Base-by-base conservation (phyloP, 2,888 invertebrate genomes). In the Digitonthophagus gazella region DNA sequence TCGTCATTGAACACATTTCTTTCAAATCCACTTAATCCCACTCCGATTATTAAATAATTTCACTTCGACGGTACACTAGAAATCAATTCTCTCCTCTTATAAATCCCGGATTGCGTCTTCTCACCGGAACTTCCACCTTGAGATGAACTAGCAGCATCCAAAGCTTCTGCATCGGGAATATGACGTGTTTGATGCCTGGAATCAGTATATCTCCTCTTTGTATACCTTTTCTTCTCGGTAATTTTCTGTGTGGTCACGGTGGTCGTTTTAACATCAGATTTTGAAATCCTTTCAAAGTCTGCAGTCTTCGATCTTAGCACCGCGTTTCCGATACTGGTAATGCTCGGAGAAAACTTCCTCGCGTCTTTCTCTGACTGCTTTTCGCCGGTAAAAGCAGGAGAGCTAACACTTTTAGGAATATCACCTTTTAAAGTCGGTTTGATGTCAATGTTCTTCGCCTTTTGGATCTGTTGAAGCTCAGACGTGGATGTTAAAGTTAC, bases 21-120 rank as follows among this genome's bases (percentile, higher is more conserved):
- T 8, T 11, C 8, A 5, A 57, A 15, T 5, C 6, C 8, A 15
- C 57, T 57, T 16, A 1, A 15, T 57, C 4, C 54, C 11, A 14
- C 54, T 54, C 14, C 14, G 54, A n/a, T 14, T 2, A 11, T 54
- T 54, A 1, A 54, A 54, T 18, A 58, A 58, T 16, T 61, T 61
- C 61, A 61, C 61, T 61, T 61, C 19, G 79, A 77, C 19, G 86
- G 89, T 71, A 91, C 91, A 82, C 93, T 93, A 58, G 93, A 91
- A 77, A 94, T 93, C 69, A 93, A 84, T 82, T 93, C 93, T 71
- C 92, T 88, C 72, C 93, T 84, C 82, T 93, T 93, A 87, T 93
- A 93, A 15, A 92, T 88, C 66, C 87, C 87, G 14, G 64, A 57
- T 56, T 18, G 28, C 64, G 64, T 64, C 8, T 77, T 80, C 20